These are phyloP conservation scores for Brachionus paranguensis DNA, from an alignment of 1,140 invertebrate genomes.

Conservation along the genomic window DNA sequence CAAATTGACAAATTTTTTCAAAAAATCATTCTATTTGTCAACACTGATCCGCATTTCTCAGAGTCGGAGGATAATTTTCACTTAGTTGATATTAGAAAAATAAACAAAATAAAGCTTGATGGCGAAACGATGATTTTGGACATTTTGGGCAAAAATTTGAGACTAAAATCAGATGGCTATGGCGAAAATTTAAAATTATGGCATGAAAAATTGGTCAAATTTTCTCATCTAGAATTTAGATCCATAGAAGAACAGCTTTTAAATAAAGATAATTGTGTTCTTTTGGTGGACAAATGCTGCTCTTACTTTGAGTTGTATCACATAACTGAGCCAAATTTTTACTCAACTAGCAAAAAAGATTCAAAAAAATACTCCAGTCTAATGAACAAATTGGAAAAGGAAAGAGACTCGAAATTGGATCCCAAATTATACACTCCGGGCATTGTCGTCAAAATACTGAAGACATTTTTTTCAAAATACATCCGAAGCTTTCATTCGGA, in stretches of 20 bases:
- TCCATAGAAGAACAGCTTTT: constrained; percentile 1
- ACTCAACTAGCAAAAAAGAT: not conserved
- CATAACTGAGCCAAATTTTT: not conserved
- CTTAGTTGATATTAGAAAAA: not conserved
- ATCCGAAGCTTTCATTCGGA: not conserved
- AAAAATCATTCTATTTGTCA: not conserved
- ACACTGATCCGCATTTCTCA: not conserved
- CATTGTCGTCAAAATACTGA: not conserved
- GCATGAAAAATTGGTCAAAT: not conserved
- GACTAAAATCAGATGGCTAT: constrained; percentile 18
- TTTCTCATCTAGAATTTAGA: not conserved
- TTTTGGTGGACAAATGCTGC: constrained; percentile 15
- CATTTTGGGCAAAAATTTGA: not conserved
- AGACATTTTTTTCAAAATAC: constrained; percentile 28
- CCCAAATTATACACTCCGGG: not conserved
- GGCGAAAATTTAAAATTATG: constrained; percentile 11
- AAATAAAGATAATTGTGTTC: not conserved
- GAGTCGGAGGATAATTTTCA: not conserved
- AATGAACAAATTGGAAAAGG: not conserved
- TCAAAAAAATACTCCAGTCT: not conserved
- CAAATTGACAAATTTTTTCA: constrained; percentile 12
- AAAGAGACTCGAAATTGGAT: not conserved
- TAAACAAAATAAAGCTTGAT: not conserved
- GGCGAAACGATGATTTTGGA: not conserved
- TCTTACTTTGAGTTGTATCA: not conserved